Percentiles rank a stretch among this genome's conserved stretches.
Evolutionary conservation across 1,140 invertebrate genomes (phyloP).

Genomic region (Pectinophora gossypiella): DNA sequence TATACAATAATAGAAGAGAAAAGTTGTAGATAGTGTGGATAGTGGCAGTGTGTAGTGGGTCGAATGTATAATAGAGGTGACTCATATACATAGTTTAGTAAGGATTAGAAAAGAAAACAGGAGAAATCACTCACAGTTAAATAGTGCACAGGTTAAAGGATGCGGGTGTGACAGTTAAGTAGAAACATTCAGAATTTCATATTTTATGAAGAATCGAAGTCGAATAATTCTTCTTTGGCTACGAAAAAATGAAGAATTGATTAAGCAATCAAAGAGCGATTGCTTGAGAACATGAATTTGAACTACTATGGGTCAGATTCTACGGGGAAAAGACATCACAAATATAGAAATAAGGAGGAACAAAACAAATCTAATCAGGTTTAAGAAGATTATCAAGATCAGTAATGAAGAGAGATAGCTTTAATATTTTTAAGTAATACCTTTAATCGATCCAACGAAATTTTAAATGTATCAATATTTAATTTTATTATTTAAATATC

Average conservation of each 20-base stretch:
- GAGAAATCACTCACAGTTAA: slow-evolving; percentile 65
- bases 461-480: not conserved
- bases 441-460: not conserved
- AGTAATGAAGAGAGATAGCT: no score
- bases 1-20: slow-evolving; percentile 48
- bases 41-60: slow-evolving; percentile 62
- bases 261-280: slow-evolving; percentile 41
- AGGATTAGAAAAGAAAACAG: slow-evolving; percentile 59
- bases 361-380: not conserved
- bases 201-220: slow-evolving; percentile 47
- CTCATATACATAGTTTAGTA: slow-evolving; percentile 32
- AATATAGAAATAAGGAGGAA: slow-evolving; percentile 1
- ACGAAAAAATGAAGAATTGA: slow-evolving; percentile 47
- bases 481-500: no score
- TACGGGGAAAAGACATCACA: slow-evolving; percentile 9
- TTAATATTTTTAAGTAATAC: not conserved
- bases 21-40: slow-evolving; percentile 67
- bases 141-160: slow-evolving; percentile 59
- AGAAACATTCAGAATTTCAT: slow-evolving; percentile 56
- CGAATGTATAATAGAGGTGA: slow-evolving; percentile 57
- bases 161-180: slow-evolving; percentile 62
- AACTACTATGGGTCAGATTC: slow-evolving; percentile 10
- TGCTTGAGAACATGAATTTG: slow-evolving; percentile 16
- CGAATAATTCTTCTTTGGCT: slow-evolving; percentile 52
- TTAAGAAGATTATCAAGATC: not conserved